Percentiles rank a stretch among this genome's conserved stretches.
Conservation (phyloP, 2,797 vertebrate species). For the Lacerta agilis region DNA sequence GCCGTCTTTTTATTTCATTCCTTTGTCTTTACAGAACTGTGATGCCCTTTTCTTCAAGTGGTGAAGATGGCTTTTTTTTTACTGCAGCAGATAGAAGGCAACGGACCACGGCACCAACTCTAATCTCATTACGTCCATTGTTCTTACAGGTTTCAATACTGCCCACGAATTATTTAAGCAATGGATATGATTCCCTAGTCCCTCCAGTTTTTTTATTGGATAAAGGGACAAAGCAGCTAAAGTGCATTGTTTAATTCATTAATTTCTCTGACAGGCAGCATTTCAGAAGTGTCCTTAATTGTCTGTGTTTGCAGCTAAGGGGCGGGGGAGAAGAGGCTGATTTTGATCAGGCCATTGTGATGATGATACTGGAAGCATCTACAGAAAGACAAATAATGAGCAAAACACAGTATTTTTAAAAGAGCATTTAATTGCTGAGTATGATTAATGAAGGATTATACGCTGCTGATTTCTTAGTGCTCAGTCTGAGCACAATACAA, state of each 20-base stretch:
- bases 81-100: neutral
- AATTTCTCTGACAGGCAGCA: constrained; percentile 12
- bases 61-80: neutral
- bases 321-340: neutral
- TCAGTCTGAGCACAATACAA: neutral
- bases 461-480: neutral
- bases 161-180: constrained; percentile 20
- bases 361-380: neutral
- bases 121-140: constrained; percentile 1
- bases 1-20: neutral
- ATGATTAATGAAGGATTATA: constrained; percentile 5
- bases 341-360: constrained; percentile 9
- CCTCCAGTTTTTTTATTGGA: neutral
- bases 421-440: neutral
- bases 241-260: constrained; percentile 31
- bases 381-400: neutral
- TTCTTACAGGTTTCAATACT: constrained; percentile 8
- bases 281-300: constrained; percentile 21
- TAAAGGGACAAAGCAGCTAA: constrained; percentile 24
- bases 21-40: too few species aligned
- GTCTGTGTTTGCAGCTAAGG: neutral
- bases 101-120: too few species aligned
- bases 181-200: neutral
- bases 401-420: constrained; percentile 29
- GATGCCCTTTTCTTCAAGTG: neutral